These are phyloP conservation scores for Anser cygnoides DNA, from an alignment of 2,113 vertebrate species.

Conservation along the genomic window DNA sequence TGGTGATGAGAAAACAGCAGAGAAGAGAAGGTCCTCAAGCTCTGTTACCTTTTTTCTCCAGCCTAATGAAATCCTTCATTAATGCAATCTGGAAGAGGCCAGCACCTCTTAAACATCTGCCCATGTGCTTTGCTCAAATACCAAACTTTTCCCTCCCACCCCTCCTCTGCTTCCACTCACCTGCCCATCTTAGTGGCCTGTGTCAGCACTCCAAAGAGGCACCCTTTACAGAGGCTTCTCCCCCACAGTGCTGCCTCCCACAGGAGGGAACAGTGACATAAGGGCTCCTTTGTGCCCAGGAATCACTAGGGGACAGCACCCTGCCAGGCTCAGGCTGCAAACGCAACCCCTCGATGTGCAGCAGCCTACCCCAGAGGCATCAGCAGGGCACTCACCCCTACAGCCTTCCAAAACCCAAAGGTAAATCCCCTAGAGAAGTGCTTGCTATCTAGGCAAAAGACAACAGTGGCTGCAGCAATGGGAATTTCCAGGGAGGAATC, in stretches of 20 bases:
- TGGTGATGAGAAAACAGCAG: not conserved
- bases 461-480: fast-evolving
- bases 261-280: not conserved
- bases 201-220: not conserved
- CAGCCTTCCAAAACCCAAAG: not conserved
- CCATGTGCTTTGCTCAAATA: not conserved
- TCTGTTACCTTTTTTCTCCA: not conserved
- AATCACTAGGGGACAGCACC: too few relatives aligned
- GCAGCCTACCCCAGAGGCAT: not conserved
- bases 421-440: too few relatives aligned
- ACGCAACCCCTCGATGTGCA: fast-evolving
- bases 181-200: not conserved
- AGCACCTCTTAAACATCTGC: not conserved
- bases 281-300: too few relatives aligned
- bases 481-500: fast-evolving
- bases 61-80: not conserved
- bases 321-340: fast-evolving
- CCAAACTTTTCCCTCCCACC: not conserved
- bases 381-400: fast-evolving
- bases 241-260: not conserved
- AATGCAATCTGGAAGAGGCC: not conserved
- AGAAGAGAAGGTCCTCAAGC: not conserved
- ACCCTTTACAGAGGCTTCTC: not conserved
- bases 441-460: not conserved
- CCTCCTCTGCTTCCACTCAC: not conserved